Conservation (phyloP, 1,140 invertebrate species). For the Hylyphantes graminicola region DNA sequence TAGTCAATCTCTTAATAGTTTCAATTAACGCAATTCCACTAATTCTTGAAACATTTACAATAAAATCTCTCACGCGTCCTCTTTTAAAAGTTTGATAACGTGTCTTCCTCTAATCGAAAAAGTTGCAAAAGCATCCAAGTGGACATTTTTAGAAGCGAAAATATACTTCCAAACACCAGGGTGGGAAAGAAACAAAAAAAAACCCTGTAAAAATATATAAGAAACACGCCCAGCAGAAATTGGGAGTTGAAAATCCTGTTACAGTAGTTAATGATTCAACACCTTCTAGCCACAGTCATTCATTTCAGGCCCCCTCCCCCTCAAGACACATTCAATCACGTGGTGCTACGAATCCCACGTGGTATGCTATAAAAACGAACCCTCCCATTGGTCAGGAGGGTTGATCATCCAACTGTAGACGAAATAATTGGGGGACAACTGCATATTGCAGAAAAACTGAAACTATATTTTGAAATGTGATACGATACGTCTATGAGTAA, state of each 20-base stretch:
- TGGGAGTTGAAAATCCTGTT: conserved; percentile 60
- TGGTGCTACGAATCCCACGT: conserved; percentile 35
- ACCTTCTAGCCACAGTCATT: conserved; percentile 57
- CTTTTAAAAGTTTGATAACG: too few relatives aligned
- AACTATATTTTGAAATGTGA: too few relatives aligned
- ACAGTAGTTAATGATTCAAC: conserved; percentile 60
- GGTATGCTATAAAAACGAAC: conserved; percentile 22
- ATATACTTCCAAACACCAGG: background rate
- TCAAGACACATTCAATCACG: conserved; percentile 39
- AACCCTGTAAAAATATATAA: background rate
- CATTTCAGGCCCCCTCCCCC: conserved; percentile 37
- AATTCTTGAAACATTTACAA: too few relatives aligned
- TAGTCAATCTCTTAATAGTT: too few relatives aligned
- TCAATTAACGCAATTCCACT: too few relatives aligned
- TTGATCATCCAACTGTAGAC: conserved; percentile 23
- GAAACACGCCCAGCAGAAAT: conserved; percentile 52
- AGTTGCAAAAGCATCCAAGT: too few relatives aligned
- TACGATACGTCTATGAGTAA: too few relatives aligned
- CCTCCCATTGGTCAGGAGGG: conserved; percentile 29
- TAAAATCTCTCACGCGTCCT: too few relatives aligned
- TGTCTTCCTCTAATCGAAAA: too few relatives aligned
- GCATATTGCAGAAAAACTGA: background rate
- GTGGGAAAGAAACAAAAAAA: background rate
- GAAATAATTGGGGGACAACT: conserved; percentile 34
- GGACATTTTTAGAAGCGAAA: too few relatives aligned